Evolutionary conservation across 2,113 vertebrate genomes (phyloP).

Genomic region (Amia ocellicauda): DNA sequence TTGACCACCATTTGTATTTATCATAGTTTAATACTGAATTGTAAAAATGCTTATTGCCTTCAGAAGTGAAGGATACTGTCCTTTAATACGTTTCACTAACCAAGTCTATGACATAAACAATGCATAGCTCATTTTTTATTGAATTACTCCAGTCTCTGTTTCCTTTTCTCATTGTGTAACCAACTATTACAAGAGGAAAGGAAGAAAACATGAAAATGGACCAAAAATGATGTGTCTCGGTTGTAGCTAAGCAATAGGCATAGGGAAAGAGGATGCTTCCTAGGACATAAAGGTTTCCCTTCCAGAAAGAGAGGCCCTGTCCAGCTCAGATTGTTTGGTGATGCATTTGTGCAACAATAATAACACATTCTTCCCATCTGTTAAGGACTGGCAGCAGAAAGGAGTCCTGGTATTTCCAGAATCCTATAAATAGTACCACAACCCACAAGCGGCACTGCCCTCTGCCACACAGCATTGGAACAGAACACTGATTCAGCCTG

Average conservation of each 20-base stretch:
- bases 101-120: too few species aligned
- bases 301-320: slow-evolving; percentile 7
- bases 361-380: slow-evolving; percentile 35
- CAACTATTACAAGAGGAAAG: too few species aligned
- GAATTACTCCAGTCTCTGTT: too few species aligned
- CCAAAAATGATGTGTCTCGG: too few species aligned
- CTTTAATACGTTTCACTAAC: too few species aligned
- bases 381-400: slow-evolving; percentile 27
- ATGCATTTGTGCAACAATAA: background rate
- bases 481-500: slow-evolving; percentile 30
- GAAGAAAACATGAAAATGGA: too few species aligned
- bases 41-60: too few species aligned
- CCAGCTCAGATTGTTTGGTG: slow-evolving; percentile 6
- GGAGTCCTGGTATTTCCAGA: slow-evolving; percentile 34
- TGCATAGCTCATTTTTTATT: too few species aligned
- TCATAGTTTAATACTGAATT: too few species aligned
- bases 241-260: background rate
- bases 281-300: background rate
- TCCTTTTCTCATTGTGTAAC: too few species aligned
- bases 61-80: too few species aligned
- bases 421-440: slow-evolving; percentile 38
- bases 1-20: too few species aligned
- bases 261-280: slow-evolving; percentile 2
- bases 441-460: slow-evolving; percentile 20
- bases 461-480: slow-evolving; percentile 25